Base-by-base conservation (phyloP, 2,113 vertebrate genomes). In the Aspidoscelis tigris region DNA sequence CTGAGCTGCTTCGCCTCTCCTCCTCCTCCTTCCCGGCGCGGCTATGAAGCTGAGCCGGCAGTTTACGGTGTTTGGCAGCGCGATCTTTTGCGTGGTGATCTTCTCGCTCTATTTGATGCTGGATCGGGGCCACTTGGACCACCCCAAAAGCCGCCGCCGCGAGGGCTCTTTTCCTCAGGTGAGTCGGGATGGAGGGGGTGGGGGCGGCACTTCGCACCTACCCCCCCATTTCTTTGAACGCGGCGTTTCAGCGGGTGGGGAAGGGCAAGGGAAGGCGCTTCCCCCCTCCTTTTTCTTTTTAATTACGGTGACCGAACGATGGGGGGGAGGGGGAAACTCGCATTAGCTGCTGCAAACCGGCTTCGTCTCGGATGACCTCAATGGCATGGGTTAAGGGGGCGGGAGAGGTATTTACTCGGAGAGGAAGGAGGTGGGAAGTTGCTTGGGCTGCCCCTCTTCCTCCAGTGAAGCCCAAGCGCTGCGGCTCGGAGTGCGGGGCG, bases 81-180 rank as follows among this genome's bases (percentile, higher is more conserved):
- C 96, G 66, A 93, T 97, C 78, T 97, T 97, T 88, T 97, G 96
- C 74, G 96, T 97, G 72, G 96, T 97, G 55, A 95, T 97, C 78
- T 97, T 97, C 89, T 97, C 97, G 4, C 90, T 97, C 53, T 97
- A 97, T 88, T 90, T 97, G 89, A 97, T 97, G 97, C 93, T 97
- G 93, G 97, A 97, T 91, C 94, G 96, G 50, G 96, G 96, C 44
- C 96, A 97, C 92, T 88, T 97, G 65, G 97, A 97, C 83, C 94
- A 96, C 41, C 95, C 95, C 44, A 94, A 94, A 77, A 93, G 50
- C 84, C 95, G 93, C 10, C 91, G 92, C 77, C 91, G 86, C 83
- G 94, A 96, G 86, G 94, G 93, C 87, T 94, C 94, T 70, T 95
- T 96, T 69, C 96, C 95, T 21, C 95, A 95, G 95, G 96, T 96